These are phyloP conservation scores for Typhlichthys subterraneus DNA, from an alignment of 2,797 vertebrate genomes.

Conservation along the genomic window DNA sequence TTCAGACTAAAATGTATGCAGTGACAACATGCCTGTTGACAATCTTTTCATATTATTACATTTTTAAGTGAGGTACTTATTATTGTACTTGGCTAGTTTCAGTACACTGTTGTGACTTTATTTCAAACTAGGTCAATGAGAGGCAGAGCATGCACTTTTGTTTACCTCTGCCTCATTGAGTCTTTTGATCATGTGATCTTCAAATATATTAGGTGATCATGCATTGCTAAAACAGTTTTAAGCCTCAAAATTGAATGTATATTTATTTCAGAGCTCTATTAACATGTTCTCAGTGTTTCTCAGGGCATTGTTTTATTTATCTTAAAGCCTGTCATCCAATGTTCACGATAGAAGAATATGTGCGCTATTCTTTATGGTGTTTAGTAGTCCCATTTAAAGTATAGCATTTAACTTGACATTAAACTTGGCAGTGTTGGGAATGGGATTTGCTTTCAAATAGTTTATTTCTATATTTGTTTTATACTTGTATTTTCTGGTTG, in stretches of 20 bases:
- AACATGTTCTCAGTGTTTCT: conserved; percentile 2
- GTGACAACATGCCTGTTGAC: background rate
- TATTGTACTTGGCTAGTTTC: no score
- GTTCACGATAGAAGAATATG: no score
- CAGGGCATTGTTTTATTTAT: conserved; percentile 14
- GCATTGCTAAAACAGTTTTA: conserved; percentile 5
- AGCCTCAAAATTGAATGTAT: conserved; percentile 12
- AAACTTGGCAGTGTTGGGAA: no score
- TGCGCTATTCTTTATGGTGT: no score
- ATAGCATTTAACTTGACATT: no score
- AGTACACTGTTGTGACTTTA: background rate
- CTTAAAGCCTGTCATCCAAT: no score
- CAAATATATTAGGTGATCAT: conserved; percentile 8
- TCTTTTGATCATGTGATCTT: background rate
- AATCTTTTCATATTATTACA: background rate
- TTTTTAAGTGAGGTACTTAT: conserved; percentile 16
- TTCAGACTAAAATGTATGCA: no score
- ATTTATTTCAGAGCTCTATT: conserved; percentile 16
- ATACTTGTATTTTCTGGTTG: conserved; percentile 18
- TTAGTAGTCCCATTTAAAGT: no score
- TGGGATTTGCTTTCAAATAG: background rate
- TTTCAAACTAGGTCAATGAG: background rate
- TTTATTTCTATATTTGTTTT: background rate
- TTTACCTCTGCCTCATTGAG: background rate
- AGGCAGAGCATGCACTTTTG: background rate